A percentile compares a stretch with the other conserved stretches of the same genome.
These are phyloP conservation scores for Erebia ligea DNA, from an alignment of 2,888 invertebrate species.

Conservation along the genomic window DNA sequence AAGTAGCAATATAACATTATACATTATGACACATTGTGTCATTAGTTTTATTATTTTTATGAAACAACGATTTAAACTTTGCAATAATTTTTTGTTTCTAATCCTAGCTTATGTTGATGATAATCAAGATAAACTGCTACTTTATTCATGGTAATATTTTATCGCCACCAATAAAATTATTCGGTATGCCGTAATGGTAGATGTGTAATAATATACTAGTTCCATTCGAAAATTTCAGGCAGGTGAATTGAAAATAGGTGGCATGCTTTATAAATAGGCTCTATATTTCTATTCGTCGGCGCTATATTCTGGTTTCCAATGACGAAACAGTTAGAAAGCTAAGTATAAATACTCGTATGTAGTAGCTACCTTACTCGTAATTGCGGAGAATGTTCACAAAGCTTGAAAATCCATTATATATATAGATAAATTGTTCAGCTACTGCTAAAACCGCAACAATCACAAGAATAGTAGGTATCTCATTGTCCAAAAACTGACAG, in stretches of 20 bases:
- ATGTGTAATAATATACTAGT: background rate
- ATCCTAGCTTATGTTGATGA: no score
- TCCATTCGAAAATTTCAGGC: background rate
- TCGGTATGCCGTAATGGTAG: no score
- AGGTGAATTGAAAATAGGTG: background rate
- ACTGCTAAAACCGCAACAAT: constrained; percentile 33
- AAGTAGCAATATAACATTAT: no score
- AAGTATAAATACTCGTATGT: background rate
- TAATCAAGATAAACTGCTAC: no score
- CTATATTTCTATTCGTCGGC: background rate
- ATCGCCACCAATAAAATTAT: background rate
- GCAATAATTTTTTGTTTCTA: no score
- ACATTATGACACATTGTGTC: no score
- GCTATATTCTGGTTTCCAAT: background rate
- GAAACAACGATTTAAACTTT: no score
- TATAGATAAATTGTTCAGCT: constrained; percentile 31
- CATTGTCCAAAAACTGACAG: constrained; percentile 35
- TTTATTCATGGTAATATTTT: no score
- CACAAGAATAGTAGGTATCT: constrained; percentile 35
- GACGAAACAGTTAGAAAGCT: background rate
- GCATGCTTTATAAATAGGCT: background rate
- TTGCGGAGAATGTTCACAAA: constrained; percentile 21
- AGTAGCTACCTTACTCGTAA: constrained; percentile 1
- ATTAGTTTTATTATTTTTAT: no score
- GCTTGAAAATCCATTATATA: constrained; percentile 29